Evolutionary conservation across 53 echinoderm and acorn worm genomes (phyloP).

Genomic region (Patiria pectinifera): DNA sequence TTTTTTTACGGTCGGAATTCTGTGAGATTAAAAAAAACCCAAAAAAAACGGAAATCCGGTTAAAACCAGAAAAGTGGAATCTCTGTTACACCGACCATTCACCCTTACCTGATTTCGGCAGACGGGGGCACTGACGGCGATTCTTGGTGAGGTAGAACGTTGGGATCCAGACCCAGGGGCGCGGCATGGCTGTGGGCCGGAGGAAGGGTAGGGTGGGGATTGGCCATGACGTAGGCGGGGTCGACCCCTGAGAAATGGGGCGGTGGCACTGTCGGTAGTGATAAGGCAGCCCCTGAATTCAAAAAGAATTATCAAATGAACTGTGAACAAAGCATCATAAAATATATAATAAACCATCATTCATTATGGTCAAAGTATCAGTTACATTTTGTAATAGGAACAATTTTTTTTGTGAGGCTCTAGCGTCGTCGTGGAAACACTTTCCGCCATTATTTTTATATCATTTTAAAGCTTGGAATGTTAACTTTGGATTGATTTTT

Average conservation of each 20-base stretch:
- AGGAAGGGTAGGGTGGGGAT: constrained; percentile 21
- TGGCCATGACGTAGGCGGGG: constrained; percentile 26
- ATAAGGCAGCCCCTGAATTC: constrained; percentile 42
- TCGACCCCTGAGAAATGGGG: constrained; percentile 50
- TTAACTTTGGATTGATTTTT: too few species aligned
- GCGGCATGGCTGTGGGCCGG: neutral
- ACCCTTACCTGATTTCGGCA: constrained; percentile 35
- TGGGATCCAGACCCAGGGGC: constrained; percentile 22
- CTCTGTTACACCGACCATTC: neutral
- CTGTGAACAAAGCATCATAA: neutral
- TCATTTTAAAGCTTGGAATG: too few species aligned
- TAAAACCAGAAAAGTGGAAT: too few species aligned
- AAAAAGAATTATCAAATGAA: neutral
- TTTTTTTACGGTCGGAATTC: too few species aligned
- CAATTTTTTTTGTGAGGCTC: too few species aligned
- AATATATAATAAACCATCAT: too few species aligned
- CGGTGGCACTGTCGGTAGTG: constrained; percentile 63
- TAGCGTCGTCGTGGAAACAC: too few species aligned
- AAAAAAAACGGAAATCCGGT: too few species aligned
- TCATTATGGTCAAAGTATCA: too few species aligned
- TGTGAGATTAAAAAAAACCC: too few species aligned
- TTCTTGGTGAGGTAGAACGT: constrained; percentile 50
- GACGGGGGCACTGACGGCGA: constrained; percentile 44
- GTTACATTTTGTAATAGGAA: too few species aligned
- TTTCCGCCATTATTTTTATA: too few species aligned